Percentiles rank a stretch among this genome's conserved stretches.
Evolutionary conservation across 2,797 vertebrate genomes (phyloP).

Genomic region (Acanthornis magna): DNA sequence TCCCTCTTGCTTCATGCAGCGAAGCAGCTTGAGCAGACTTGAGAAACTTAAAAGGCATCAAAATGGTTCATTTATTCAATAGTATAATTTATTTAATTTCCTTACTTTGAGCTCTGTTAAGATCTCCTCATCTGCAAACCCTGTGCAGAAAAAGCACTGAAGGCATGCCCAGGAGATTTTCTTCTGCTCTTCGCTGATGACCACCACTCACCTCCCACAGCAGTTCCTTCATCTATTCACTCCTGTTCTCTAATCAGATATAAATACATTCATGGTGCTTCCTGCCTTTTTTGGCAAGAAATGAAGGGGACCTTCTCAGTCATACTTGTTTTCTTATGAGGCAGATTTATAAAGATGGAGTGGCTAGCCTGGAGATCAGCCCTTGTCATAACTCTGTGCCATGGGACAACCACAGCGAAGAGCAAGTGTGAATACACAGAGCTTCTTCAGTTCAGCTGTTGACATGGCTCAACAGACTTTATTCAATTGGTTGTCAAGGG

Average conservation of each 20-base stretch:
- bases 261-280: not conserved
- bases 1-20: not conserved
- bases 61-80: not conserved
- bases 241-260: not conserved
- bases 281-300: not conserved
- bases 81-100: not conserved
- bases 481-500: not conserved
- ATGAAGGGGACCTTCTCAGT: not conserved
- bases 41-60: not conserved
- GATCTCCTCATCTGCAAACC: not conserved
- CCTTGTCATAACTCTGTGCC: not conserved
- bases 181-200: not conserved
- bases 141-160: not conserved
- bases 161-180: rapidly evolving
- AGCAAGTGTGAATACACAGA: not conserved
- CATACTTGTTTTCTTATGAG: not conserved
- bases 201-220: not conserved
- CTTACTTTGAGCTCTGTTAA: not conserved
- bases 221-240: rapidly evolving
- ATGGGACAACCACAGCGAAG: not conserved
- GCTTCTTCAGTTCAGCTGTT: not conserved
- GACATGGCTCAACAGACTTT: not conserved
- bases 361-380: not conserved
- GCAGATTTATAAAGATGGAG: not conserved
- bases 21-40: not conserved